Evolutionary conservation across 2,888 invertebrate genomes (phyloP), one percentile per base, ranked within the genome.

Genomic region (Heteropelma amictum): DNA sequence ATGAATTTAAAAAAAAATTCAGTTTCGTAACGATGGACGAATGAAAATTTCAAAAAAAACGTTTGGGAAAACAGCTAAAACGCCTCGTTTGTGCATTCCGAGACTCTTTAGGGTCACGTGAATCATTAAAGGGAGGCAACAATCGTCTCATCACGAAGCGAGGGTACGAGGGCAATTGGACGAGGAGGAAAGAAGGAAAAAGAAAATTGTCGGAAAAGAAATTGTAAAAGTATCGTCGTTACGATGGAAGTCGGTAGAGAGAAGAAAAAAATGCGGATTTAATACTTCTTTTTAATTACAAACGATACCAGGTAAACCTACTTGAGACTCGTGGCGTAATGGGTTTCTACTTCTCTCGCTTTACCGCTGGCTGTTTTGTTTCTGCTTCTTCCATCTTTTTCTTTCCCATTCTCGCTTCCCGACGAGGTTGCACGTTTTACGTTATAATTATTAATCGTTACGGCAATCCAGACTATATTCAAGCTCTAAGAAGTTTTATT

Each of bases 391-490:
- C 12, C 12, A 1, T 3, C 38, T 3, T n/a, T 6, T 10, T 0
- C 30, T 7, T 33, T 38, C 12, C 4, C 38, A 21, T n/a, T 19
- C 45, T 53, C 30, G 19, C 19, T 19, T 21, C 53, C 35, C 10
- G 17, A 28, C 23, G 49, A 5, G 21, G 33, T n/a, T 5, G 26
- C 10, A 8, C 35, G 35, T 23, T 35, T 23, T 40, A 38, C 23
- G 38, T 30, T 49, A 30, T 40, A 28, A 58, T 71, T 71, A 54
- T 71, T 63, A 56, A 71, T 63, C 47, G 63, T 54, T 38, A 28
- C 21, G 54, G 45, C 45, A 54, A 71, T 71, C 26, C 38, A 23
- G 49, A 6, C 61, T 49, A 33, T n/a, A n/a, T 61, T 47, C 47
- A 33, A 10, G 60, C 47, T 47, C 33, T 6, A 30, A 47, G n/a